phyloP scores from a whole-genome alignment of 2,113 vertebrate species.

The Ramphastos sulfuratus region DNA sequence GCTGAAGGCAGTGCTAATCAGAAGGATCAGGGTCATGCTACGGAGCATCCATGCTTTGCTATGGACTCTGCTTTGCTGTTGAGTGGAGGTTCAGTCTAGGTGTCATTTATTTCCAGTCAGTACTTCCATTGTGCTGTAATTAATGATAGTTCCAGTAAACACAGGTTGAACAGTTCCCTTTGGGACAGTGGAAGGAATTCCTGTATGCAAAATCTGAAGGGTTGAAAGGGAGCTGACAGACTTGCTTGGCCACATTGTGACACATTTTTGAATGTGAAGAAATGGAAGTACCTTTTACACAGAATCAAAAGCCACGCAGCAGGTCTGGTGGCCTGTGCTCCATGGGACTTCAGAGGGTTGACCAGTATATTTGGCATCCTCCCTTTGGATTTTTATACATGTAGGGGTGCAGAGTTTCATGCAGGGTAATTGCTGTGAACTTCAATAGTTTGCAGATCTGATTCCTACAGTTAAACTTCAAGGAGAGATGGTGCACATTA shows the following conservation, averaged over 20 bases:
- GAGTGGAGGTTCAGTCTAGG: not conserved
- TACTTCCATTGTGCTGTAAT: not conserved
- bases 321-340: not conserved
- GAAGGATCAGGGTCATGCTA: not conserved
- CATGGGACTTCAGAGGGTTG: not conserved
- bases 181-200: not conserved
- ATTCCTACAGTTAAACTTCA: not conserved
- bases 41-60: not conserved
- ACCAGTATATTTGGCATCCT: not conserved
- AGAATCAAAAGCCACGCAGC: not conserved
- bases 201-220: not conserved
- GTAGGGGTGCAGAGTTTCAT: not conserved
- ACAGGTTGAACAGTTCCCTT: not conserved
- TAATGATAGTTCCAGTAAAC: not conserved
- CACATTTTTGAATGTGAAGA: not conserved
- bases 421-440: not conserved
- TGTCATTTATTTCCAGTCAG: not conserved
- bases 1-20: rapidly evolving
- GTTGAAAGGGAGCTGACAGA: not conserved
- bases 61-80: not conserved
- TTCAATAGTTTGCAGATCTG: not conserved
- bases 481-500: not conserved
- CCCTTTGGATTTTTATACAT: not conserved
- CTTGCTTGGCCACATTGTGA: not conserved
- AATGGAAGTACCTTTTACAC: not conserved